Percentiles rank a stretch among this genome's conserved stretches.
phyloP scores from a whole-genome alignment of 2,888 invertebrate genomes.

The Ferdinandea cuprea region DNA sequence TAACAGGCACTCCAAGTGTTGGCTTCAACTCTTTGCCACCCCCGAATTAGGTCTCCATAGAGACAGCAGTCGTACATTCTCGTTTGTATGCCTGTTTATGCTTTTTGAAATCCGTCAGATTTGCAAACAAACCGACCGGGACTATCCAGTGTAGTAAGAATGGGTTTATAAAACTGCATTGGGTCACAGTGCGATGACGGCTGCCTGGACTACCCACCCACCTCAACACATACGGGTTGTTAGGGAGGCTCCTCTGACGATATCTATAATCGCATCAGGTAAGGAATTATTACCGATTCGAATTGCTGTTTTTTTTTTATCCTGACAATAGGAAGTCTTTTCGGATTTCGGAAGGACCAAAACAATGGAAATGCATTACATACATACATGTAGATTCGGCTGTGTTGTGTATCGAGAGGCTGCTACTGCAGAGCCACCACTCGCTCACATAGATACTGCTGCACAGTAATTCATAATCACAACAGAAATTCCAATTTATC shows the following conservation, averaged over 20 bases:
- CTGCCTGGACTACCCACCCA: neutral
- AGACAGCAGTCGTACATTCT: slow-evolving; percentile 58
- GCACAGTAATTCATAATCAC: slow-evolving; percentile 73
- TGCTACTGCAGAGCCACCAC: no score
- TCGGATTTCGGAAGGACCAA: slow-evolving; percentile 34
- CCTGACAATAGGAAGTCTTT: slow-evolving; percentile 31
- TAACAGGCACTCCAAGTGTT: slow-evolving; percentile 11
- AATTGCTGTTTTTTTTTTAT: neutral
- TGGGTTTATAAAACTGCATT: slow-evolving; percentile 29
- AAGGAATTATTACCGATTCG: slow-evolving; percentile 66
- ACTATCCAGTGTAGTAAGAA: slow-evolving; percentile 10
- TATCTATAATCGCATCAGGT: slow-evolving; percentile 70
- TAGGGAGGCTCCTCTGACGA: neutral
- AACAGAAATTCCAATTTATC: slow-evolving; percentile 74
- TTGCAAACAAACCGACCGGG: slow-evolving; percentile 46
- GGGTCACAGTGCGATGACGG: slow-evolving; percentile 8
- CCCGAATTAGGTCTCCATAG: slow-evolving; percentile 37
- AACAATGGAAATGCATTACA: slow-evolving; percentile 26
- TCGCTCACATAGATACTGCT: neutral
- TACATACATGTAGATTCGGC: neutral
- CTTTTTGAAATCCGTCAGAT: slow-evolving; percentile 65
- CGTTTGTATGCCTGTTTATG: slow-evolving; percentile 56
- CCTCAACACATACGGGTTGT: slow-evolving; percentile 12
- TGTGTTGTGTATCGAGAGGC: slow-evolving; percentile 25
- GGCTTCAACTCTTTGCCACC: no score